Base-by-base conservation (phyloP, 1,140 invertebrate genomes). In the Acromyrmex charruanus region DNA sequence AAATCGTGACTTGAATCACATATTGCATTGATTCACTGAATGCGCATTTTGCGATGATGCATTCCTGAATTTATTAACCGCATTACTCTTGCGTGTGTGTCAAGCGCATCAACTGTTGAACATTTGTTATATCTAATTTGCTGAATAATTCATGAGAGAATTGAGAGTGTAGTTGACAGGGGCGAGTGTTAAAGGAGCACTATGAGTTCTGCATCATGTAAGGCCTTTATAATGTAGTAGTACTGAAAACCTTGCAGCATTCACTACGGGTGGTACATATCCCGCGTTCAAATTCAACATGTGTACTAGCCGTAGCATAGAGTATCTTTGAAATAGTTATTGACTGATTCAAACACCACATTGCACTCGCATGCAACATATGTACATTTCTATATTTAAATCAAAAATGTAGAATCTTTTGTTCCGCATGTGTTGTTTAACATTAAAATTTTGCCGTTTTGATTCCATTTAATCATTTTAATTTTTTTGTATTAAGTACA, bases 111-210 rank as follows among this genome's bases (percentile, higher is more conserved):
- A 69, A 75, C 59, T 81, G 44, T 10, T 35, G 66, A 63, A 88
- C 86, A 91, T 91, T 91, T 87, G 89, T 90, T 86, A 88, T 49
- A 31, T 80, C 63, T 88, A 88, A 88, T 91, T 88, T 84, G 44
- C 51, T 80, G 81, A 91, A 90, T 86, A 91, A 88, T 68, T 91
- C 63, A 84, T 18, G 49, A 39, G 49, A 28, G 51, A 79, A 91
- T 89, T 86, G 85, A 69, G 71, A 88, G 77, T 87, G 79, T 55
- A 66, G 85, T 91, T 88, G 89, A 91, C 89, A 91, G 63, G 53
- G 51, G 51, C 61, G 35, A 84, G 71, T 80, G 85, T 82, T 68
- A 85, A 91, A 77, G 75, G 58, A 89, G 71, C 63, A 18, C 66
- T 39, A 6, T 53, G 66, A 28, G n/a, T 28, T 39, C 85, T 63